phyloP scores from a whole-genome alignment of 2,113 vertebrate genomes.

The Sander vitreus region DNA sequence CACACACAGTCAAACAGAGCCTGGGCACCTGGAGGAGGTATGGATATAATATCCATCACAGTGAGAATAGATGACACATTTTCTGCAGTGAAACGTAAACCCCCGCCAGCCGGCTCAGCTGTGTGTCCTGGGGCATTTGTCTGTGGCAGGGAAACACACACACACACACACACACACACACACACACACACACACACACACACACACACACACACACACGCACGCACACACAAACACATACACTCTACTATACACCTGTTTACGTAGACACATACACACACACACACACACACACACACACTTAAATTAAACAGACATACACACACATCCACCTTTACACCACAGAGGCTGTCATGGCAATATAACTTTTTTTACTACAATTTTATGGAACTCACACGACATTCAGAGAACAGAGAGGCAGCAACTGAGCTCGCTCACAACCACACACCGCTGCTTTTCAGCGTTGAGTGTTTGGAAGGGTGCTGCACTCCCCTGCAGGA shows the following conservation, averaged over 20 bases:
- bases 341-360: slow-evolving; percentile 27
- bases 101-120: slow-evolving; percentile 50
- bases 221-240: slow-evolving; percentile 31
- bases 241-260: background rate
- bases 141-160: slow-evolving; percentile 48
- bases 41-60: slow-evolving; percentile 57
- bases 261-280: background rate
- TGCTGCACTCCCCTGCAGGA: slow-evolving; percentile 9
- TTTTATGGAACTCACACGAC: slow-evolving; percentile 12
- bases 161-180: slow-evolving; percentile 26
- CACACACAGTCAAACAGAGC: slow-evolving; percentile 29
- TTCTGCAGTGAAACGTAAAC: slow-evolving; percentile 59
- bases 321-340: background rate
- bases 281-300: background rate
- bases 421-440: slow-evolving; percentile 8
- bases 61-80: slow-evolving; percentile 57
- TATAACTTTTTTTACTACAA: slow-evolving; percentile 30
- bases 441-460: slow-evolving; percentile 5
- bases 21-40: slow-evolving; percentile 59
- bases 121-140: slow-evolving; percentile 55
- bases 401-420: background rate
- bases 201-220: slow-evolving; percentile 37
- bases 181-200: slow-evolving; percentile 32
- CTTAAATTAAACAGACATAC: background rate
- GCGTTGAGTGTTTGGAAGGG: slow-evolving; percentile 1